Base-by-base conservation (phyloP, 2,888 invertebrate genomes). In the Drosophila lutescens region DNA sequence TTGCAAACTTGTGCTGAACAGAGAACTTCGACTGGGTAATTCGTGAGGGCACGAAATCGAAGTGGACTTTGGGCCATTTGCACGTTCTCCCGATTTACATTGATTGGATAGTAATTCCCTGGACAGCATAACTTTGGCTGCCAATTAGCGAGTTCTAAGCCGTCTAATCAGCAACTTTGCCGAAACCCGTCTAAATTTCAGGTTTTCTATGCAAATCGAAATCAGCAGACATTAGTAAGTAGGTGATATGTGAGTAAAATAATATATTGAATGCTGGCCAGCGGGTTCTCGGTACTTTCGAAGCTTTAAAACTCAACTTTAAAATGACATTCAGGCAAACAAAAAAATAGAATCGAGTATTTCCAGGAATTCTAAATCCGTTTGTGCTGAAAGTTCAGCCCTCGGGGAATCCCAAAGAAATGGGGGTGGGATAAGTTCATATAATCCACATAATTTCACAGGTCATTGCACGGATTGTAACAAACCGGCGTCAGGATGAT, bases 401-500 rank as follows among this genome's bases (percentile, higher is more conserved):
- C 12, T 43, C 8, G 34, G 60, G 53, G 34, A 50, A 30, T 38
- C 36, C 46, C 40, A 17, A 2, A 34, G 10, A 44, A 20, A 23
- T 30, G n/a, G 34, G 20, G 5, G 44, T 12, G 49, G 30, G 3
- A 44, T 63, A 43, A 38, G 36, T 32, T 44, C 51, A 55, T 63
- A 56, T 62, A 74, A 63, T 53, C 59, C 59, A 56, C 56, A 77
- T 75, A 50, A 83, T 80, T 83, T 79, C 76, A 73, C 84, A 69
- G 76, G 67, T 83, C 68, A 77, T 76, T 67, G 68, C 79, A 59
- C 74, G 75, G 47, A 63, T 73, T 61, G 62, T 55, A 32, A 62
- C 53, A 68, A 68, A 65, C 62, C 55, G 67, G 63, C 71, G 71
- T 56, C 46, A 63, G 43, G 46, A 63, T 71, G 71, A 71, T 62